Evolutionary conservation across 2,888 invertebrate species (phyloP), one percentile per base, ranked within the genome.

Genomic region (Miltochrista miniata): DNA sequence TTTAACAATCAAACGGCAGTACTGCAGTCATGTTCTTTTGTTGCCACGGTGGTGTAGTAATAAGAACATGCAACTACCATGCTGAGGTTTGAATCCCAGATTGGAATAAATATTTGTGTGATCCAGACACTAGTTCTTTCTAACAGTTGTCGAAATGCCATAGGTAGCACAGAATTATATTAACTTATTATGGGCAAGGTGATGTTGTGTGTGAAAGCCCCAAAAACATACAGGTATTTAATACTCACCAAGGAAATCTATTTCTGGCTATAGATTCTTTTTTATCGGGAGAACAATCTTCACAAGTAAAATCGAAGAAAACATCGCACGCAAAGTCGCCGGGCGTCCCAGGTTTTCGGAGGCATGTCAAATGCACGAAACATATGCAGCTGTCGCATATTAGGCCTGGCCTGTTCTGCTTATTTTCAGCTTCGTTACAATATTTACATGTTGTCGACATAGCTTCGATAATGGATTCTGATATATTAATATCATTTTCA

Each of bases 281-380:
- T 1, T 87, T 88, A 7, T 81, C 76, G 0, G 85, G 70, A 3
- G 94, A 93, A 71, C 96, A 96, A 51, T 94, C 93, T 36, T 86
- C 80, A 68, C 96, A 96, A 1, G 92, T 93, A 53, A 94, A 95
- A 59, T 93, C 92, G 61, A 95, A 96, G 79, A 96, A 96, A 3
- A 96, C 93, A 89, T 96, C 96, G 9, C 96, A 95, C 0, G 93
- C 75, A 11, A 96, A 91, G 56, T 95, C 94, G 0, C 95, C 95
- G 0, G 96, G 96, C 0, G 95, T 94, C 9, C 94, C 93, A 0
- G 93, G 93, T 18, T 94, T 87, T 59, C 92, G 92, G 31, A 96
- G 82, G 72, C 96, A 96, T 18, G 87, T 83, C 12, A 95, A 77
- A 72, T 96, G 96, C 9, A 96, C 93, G 60, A 90, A 92, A 56